Evolutionary conservation across 2,888 invertebrate genomes (phyloP), one percentile per base, ranked within the genome.

Genomic region (Clusia tigrina): DNA sequence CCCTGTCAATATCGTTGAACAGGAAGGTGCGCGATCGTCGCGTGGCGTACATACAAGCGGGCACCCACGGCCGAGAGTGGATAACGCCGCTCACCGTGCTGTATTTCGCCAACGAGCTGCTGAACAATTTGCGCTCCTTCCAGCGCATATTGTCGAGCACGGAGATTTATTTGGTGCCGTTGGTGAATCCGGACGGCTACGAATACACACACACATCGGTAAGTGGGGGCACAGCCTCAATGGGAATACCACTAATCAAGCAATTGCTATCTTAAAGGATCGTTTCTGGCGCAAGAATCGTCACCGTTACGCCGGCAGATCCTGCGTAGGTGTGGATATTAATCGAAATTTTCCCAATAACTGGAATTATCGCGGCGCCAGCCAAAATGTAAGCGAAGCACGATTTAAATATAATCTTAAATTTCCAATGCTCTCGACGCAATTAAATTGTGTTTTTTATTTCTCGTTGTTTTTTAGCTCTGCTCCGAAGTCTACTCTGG

Each of bases 291-390:
- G 91, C 56, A 91, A 91, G 78, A 91, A 90, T 18, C 86, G 90
- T 25, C 88, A 88, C n/a, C 85, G 83, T 3, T 79, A 80, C 52
- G 69, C 81, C 1, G 75, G 76, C 2, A 74, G 74, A 18, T 73
- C 79, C 0, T 93, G 92, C 74, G 81, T 82, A 1, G 93, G 93
- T 15, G 89, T 89, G 0, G 93, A 94, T 71, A 88, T 88, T 9
- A 93, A 93, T 81, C 85, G 93, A 9, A 94, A 94, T 84, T 94
- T 88, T 76, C 90, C 88, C 61, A 88, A 88, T 73, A 84, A 86
- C 69, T 93, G 92, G 91, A 89, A 83, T 63, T 76, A 69, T 65
- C 76, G 77, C 87, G 84, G 86, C 85, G 77, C 85, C 82, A 64
- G 91, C 65, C 80, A 77, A 68, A 81, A 83, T 67, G 82, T 83